Conservation (phyloP, 1,140 invertebrate species). For the Scaptomyza montana region DNA sequence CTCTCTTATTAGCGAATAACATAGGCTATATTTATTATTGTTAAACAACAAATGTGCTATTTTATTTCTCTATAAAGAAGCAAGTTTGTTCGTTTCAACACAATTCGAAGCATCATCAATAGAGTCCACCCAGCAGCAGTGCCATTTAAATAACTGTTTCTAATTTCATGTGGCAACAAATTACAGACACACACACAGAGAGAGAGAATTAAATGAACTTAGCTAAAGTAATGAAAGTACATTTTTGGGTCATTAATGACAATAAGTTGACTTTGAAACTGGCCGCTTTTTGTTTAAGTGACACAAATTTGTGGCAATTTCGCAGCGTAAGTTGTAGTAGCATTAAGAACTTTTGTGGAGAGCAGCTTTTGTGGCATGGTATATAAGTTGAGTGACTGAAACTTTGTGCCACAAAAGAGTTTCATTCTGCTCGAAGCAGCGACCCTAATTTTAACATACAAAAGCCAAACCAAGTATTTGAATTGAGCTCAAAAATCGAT, state of each 20-base stretch:
- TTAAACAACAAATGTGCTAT: too few relatives aligned
- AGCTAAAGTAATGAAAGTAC: not conserved
- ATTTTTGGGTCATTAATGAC: not conserved
- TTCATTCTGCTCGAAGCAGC: not conserved
- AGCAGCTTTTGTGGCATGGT: constrained; percentile 2
- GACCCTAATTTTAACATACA: not conserved
- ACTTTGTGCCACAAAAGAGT: constrained; percentile 1
- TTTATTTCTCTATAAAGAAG: too few relatives aligned
- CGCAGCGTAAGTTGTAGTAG: not conserved
- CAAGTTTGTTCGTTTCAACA: too few relatives aligned
- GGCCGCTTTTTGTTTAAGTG: not conserved
- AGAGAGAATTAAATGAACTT: too few relatives aligned
- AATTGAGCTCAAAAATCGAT: constrained; percentile 1
- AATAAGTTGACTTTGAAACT: not conserved
- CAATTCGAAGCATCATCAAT: too few relatives aligned
- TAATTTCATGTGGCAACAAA: too few relatives aligned
- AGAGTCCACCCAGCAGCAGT: too few relatives aligned
- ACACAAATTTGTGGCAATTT: constrained; percentile 1
- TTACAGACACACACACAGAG: too few relatives aligned
- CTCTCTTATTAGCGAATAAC: too few relatives aligned
- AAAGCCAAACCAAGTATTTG: constrained; percentile 4
- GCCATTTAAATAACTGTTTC: too few relatives aligned
- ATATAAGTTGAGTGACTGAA: constrained; percentile 4
- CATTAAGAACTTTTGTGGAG: constrained; percentile 4
- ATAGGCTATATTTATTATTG: too few relatives aligned